A percentile compares a stretch with the other conserved stretches of the same genome.
Conservation (phyloP, 2,888 invertebrate genomes). For the Dasysyrphus albostriatus region DNA sequence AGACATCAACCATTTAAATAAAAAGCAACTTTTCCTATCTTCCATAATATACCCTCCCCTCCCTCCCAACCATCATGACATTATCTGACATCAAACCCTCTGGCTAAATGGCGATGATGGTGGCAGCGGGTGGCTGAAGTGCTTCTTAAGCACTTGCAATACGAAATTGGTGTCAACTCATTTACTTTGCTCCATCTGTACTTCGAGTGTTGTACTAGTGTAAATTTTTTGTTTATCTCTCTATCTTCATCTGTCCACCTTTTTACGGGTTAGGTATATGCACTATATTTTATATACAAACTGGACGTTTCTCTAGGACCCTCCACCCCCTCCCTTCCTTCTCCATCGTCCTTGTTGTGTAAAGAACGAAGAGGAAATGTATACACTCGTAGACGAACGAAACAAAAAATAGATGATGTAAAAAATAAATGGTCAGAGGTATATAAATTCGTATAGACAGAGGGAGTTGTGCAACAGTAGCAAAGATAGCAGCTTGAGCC, state of each 20-base stretch:
- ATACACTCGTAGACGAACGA: conserved; percentile 7
- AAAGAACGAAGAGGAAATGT: conserved; percentile 19
- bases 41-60: neutral
- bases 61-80: conserved; percentile 14
- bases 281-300: neutral
- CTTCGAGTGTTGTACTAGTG: conserved; percentile 52
- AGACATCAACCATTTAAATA: conserved; percentile 55
- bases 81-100: conserved; percentile 34
- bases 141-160: conserved; percentile 68
- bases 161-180: conserved; percentile 74
- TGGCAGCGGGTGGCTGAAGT: conserved; percentile 12
- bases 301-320: conserved; percentile 21
- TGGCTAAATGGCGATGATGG: neutral
- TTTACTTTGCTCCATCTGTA: conserved; percentile 64
- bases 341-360: conserved; percentile 8
- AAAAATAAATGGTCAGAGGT: conserved; percentile 32
- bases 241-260: conserved; percentile 55
- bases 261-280: neutral
- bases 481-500: conserved; percentile 18
- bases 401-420: conserved; percentile 23
- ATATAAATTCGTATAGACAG: neutral
- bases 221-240: conserved; percentile 51
- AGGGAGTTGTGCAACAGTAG: conserved; percentile 20
- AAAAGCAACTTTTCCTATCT: conserved; percentile 48
- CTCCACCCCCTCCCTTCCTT: no score